Evolutionary conservation across 2,113 vertebrate genomes (phyloP).

Genomic region (Pollachius pollachius): DNA sequence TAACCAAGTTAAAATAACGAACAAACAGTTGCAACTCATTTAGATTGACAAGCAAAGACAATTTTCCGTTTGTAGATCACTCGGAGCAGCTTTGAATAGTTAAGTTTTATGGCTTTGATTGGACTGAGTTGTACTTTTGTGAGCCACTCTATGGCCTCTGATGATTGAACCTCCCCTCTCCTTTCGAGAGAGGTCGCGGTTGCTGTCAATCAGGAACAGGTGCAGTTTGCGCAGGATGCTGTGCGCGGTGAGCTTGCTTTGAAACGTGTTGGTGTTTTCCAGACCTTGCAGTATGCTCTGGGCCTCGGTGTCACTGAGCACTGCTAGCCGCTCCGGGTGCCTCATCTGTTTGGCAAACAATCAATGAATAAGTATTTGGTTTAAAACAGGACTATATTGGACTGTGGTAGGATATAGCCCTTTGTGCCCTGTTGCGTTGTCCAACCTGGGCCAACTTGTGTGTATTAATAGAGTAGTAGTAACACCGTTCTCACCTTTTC

Average conservation of each 20-base stretch:
- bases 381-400: no score
- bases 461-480: not conserved
- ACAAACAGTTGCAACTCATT: no score
- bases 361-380: not conserved
- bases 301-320: conserved; percentile 39
- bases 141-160: no score
- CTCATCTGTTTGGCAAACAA: conserved; percentile 65
- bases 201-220: conserved; percentile 71
- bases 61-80: no score
- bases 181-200: conserved; percentile 57
- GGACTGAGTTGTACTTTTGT: no score
- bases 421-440: no score
- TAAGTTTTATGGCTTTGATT: no score
- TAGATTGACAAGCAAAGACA: no score
- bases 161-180: not conserved
- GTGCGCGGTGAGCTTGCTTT: conserved; percentile 59
- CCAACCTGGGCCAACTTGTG: no score
- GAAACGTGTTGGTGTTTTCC: conserved; percentile 55
- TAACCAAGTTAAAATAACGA: no score
- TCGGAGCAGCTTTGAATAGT: no score
- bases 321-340: conserved; percentile 26
- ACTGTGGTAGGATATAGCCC: no score
- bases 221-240: conserved; percentile 74
- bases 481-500: conserved; percentile 41
- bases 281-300: conserved; percentile 49